phyloP scores from a whole-genome alignment of 2,888 invertebrate species.

The Stenotaenia linearis region DNA sequence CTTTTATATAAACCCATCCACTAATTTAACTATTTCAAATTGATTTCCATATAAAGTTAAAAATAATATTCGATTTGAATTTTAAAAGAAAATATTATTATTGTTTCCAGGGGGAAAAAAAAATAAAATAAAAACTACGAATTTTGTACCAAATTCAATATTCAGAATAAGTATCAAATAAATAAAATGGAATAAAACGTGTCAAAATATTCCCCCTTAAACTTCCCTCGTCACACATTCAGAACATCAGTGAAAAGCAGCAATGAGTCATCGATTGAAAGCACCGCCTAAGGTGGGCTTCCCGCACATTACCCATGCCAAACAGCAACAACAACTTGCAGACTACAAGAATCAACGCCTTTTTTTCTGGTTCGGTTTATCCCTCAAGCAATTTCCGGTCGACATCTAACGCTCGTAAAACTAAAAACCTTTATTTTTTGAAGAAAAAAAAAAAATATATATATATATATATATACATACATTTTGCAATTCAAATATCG shows the following conservation, averaged over 20 bases:
- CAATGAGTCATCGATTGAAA: conserved; percentile 3
- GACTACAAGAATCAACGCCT: not conserved
- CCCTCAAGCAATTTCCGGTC: conserved; percentile 11
- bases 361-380: not conserved
- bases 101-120: not conserved
- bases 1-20: no score
- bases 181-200: not conserved
- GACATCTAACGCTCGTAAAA: not conserved
- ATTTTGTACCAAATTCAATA: not conserved
- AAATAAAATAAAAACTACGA: not conserved
- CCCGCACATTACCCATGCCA: not conserved
- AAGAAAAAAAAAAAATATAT: not conserved
- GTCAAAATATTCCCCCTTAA: not conserved
- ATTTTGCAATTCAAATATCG: not conserved
- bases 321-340: conserved; percentile 3
- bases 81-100: no score
- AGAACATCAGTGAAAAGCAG: not conserved
- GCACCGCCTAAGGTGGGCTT: conserved; percentile 2
- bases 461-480: not conserved
- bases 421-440: not conserved
- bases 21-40: not conserved
- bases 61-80: not conserved
- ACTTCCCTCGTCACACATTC: not conserved
- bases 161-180: not conserved
- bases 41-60: not conserved